phyloP scores from a whole-genome alignment of 2,888 invertebrate genomes.

The Tineola bisselliella region DNA sequence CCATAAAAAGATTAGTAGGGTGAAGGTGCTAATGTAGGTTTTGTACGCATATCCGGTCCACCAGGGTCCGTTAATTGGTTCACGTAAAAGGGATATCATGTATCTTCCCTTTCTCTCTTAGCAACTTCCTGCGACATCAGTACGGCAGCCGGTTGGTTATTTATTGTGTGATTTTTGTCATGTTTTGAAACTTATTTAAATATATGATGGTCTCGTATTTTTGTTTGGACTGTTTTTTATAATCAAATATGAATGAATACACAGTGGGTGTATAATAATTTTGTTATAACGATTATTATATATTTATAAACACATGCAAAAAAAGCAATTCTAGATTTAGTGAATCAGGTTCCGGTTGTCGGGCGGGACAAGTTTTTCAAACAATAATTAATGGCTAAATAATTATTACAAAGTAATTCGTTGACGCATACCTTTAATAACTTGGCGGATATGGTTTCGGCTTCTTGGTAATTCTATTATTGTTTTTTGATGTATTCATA shows the following conservation, averaged over 20 bases:
- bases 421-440: slow-evolving; percentile 2
- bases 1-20: slow-evolving; percentile 58
- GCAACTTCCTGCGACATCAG: slow-evolving; percentile 7
- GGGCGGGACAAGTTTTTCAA: neutral
- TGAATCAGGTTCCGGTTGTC: slow-evolving; percentile 2
- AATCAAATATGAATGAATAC: too few relatives aligned
- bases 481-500: neutral
- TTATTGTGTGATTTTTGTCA: neutral
- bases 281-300: too few relatives aligned
- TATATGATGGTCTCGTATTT: too few relatives aligned
- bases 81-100: slow-evolving; percentile 67
- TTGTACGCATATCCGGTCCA: slow-evolving; percentile 60
- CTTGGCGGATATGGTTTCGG: neutral
- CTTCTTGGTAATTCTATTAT: neutral
- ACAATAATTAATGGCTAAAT: slow-evolving; percentile 1
- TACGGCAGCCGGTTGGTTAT: neutral
- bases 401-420: neutral
- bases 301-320: neutral
- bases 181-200: too few relatives aligned
- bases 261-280: too few relatives aligned
- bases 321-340: neutral
- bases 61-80: slow-evolving; percentile 63
- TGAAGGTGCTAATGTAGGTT: slow-evolving; percentile 62
- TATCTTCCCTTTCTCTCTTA: slow-evolving; percentile 33
- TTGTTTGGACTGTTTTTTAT: too few relatives aligned